Conservation (phyloP, 2,113 vertebrate genomes). For the Malurus melanocephalus region DNA sequence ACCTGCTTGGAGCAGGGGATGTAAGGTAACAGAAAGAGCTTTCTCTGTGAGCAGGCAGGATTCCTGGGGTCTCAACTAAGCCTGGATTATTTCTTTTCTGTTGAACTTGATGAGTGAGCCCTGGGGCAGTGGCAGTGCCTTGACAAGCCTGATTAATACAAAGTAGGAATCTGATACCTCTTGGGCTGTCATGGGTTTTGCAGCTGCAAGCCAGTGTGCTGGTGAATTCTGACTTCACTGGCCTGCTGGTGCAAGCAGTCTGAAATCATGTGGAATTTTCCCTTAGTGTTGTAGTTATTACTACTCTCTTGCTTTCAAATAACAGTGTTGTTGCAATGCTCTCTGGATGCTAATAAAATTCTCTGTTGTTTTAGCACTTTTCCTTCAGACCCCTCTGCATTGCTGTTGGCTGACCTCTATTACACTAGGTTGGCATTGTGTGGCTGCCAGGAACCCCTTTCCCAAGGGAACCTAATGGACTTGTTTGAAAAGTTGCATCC, state of each 20-base stretch:
- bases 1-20: neutral
- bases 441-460: slow-evolving; percentile 81
- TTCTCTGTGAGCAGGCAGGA: neutral
- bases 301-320: neutral
- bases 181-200: neutral
- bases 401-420: slow-evolving; percentile 91
- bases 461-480: slow-evolving; percentile 80
- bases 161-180: neutral
- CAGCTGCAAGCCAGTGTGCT: neutral
- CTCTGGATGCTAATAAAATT: neutral
- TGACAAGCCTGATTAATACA: neutral
- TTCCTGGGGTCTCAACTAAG: neutral
- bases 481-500: slow-evolving; percentile 79
- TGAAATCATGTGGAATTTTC: neutral
- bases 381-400: slow-evolving; percentile 80
- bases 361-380: slow-evolving; percentile 73
- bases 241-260: neutral
- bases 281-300: neutral
- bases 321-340: neutral
- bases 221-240: neutral
- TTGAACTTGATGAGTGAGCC: neutral
- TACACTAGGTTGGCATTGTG: slow-evolving; percentile 86
- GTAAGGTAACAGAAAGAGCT: neutral
- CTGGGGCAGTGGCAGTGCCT: neutral
- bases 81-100: neutral